These are phyloP conservation scores for Linnaemya vulpina DNA, from an alignment of 2,888 invertebrate genomes.

Conservation along the genomic window DNA sequence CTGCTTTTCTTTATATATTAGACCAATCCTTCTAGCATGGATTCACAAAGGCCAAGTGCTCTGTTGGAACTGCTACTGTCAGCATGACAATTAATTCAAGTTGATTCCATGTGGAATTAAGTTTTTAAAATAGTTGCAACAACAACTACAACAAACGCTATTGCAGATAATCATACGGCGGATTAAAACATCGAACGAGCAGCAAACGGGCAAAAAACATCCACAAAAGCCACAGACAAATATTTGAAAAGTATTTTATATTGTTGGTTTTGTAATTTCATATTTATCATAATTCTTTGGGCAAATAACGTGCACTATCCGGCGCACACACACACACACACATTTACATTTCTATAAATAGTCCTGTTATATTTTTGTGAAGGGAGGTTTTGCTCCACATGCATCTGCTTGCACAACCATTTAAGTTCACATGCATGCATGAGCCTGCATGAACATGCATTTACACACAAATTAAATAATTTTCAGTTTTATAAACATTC, in stretches of 20 bases:
- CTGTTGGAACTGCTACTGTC: too few species aligned
- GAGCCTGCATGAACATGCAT: neutral
- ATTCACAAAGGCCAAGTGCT: too few species aligned
- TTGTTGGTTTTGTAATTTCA: slow-evolving; percentile 72
- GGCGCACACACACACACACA: neutral
- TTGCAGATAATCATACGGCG: slow-evolving; percentile 13
- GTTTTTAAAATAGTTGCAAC: neutral
- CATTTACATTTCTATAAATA: neutral
- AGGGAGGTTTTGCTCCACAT: neutral
- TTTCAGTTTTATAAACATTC: slow-evolving; percentile 23
- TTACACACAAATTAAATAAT: slow-evolving; percentile 12
- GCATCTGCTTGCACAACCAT: neutral
- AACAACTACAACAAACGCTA: slow-evolving; percentile 22
- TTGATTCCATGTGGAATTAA: neutral
- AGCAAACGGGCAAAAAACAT: slow-evolving; percentile 21
- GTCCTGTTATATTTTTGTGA: slow-evolving; percentile 7
- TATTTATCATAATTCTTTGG: slow-evolving; percentile 71
- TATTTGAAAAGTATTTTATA: slow-evolving; percentile 70
- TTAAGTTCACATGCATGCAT: neutral
- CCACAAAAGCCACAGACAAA: slow-evolving; percentile 68
- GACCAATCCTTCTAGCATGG: too few species aligned
- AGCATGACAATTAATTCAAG: too few species aligned
- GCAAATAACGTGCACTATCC: slow-evolving; percentile 64
- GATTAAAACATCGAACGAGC: slow-evolving; percentile 37
- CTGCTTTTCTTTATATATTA: too few species aligned